Base-by-base conservation (phyloP, 2,113 vertebrate species). In the Chloropsis hardwickii region DNA sequence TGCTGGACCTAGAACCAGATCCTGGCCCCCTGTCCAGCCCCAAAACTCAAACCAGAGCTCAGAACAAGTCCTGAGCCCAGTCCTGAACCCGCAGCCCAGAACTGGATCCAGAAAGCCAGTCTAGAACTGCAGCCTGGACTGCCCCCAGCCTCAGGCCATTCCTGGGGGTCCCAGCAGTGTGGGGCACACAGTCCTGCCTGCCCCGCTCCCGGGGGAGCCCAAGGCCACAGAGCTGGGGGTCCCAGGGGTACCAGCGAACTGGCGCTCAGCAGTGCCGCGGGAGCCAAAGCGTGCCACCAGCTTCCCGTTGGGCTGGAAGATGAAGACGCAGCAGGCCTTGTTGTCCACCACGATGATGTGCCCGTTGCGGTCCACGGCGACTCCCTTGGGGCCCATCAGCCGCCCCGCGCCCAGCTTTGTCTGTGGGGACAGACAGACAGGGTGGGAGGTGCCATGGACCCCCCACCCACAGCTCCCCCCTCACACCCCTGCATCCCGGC, bases 301-400 rank as follows among this genome's bases (percentile, higher is more conserved):
- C 88, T 99, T 99, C 69, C 99, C 99, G 5, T 99, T 99, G 88
- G 99, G 98, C 96, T 99, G 99, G 97, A 99, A 99, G 97, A 99
- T 99, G 97, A 99, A 99, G 96, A 99, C 98, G n/a, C 99, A 99
- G 95, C 99, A 99, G 31, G 99, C 99, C 90, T 99, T 99, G 96
- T 99, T 99, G 96, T 99, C 99, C 12, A 99, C 99, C 11, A 99
- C 99, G 60, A 99, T 99, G 96, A 99, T 99, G 76, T 99, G 99
- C 15, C 99, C 99, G 0, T 99, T 99, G 72, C 98, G 98, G 88
- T 99, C 99, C 87, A 99, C 99, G 0, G 99, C 99, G 6, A 99
- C 99, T 1, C 99, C 99, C 95, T 99, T 99, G 47, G 99, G 99
- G 65, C 99, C 99, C 99, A 99, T 98, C 95, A 99, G 96, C 76